phyloP scores from a whole-genome alignment of 2,888 invertebrate genomes.

The Hylaea fasciaria region DNA sequence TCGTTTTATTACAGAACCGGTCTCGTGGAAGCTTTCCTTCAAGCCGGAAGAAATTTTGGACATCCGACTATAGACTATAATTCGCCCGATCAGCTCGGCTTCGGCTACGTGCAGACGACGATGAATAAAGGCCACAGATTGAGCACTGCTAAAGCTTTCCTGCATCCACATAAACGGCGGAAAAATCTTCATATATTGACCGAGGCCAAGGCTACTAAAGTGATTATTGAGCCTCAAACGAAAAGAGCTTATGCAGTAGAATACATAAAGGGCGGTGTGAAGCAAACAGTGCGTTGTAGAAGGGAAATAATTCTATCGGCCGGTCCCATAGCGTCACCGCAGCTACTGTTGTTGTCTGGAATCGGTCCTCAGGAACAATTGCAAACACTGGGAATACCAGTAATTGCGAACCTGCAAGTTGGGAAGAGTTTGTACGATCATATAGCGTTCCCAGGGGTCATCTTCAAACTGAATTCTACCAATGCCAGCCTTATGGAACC shows the following conservation, averaged over 20 bases:
- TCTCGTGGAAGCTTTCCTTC: constrained; percentile 83
- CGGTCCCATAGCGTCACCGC: constrained; percentile 95
- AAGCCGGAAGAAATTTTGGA: constrained; percentile 85
- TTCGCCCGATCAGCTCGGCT: constrained; percentile 86
- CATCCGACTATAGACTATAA: constrained; percentile 86
- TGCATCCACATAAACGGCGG: constrained; percentile 86
- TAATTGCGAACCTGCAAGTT: constrained; percentile 87
- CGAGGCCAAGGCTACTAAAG: constrained; percentile 71
- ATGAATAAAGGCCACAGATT: constrained; percentile 86
- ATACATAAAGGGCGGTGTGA: constrained; percentile 83
- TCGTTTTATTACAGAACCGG: constrained; percentile 71
- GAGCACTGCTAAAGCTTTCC: constrained; percentile 88
- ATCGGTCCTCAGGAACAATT: constrained; percentile 85
- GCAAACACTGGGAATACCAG: constrained; percentile 83
- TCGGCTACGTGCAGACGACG: constrained; percentile 81
- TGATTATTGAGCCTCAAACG: constrained; percentile 79
- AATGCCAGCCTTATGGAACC: constrained; percentile 74
- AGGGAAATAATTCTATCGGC: constrained; percentile 94
- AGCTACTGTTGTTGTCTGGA: constrained; percentile 96
- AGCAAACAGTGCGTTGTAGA: constrained; percentile 84
- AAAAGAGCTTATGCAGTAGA: constrained; percentile 89
- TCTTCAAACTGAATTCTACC: constrained; percentile 74
- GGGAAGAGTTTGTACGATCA: constrained; percentile 88
- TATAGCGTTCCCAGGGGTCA: constrained; percentile 81
- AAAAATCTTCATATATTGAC: constrained; percentile 85